These are phyloP conservation scores for Cephalotes varians DNA, from an alignment of 2,888 invertebrate species.

Conservation along the genomic window DNA sequence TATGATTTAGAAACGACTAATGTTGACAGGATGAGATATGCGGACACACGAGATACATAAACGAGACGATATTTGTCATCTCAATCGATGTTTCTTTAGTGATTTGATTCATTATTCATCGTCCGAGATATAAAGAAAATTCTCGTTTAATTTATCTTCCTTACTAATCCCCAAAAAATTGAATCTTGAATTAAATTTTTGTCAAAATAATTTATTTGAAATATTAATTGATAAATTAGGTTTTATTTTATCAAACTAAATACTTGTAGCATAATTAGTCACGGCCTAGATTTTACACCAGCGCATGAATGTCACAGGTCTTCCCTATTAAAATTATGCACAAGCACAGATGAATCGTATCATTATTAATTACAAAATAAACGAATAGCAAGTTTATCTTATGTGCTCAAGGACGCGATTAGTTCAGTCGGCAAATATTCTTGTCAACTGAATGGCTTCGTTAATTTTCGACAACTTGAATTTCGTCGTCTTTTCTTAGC, in stretches of 20 bases:
- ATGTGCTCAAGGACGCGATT: conserved; percentile 20
- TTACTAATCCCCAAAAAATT: background rate
- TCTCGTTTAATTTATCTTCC: background rate
- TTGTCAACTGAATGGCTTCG: conserved; percentile 35
- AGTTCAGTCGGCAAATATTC: background rate
- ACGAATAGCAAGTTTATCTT: conserved; percentile 38
- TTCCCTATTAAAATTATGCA: background rate
- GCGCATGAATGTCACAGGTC: background rate
- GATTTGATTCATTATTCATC: background rate
- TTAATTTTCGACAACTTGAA: conserved; percentile 28
- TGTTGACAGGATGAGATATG: background rate
- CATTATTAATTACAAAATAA: conserved; percentile 51
- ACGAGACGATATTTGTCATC: background rate
- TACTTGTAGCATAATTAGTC: background rate
- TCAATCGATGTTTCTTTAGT: background rate
- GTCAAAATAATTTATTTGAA: background rate
- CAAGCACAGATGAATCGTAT: conserved; percentile 2
- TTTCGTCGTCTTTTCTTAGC: conserved; percentile 24
- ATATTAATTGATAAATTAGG: background rate
- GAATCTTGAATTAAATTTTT: background rate
- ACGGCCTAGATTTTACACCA: background rate
- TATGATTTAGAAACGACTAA: background rate
- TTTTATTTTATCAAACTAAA: background rate
- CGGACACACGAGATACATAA: background rate
- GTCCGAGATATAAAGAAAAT: background rate